A percentile compares a stretch with the other conserved stretches of the same genome.
These are phyloP conservation scores for Drosophila santomea DNA, from an alignment of 1,140 invertebrate genomes.

Conservation along the genomic window DNA sequence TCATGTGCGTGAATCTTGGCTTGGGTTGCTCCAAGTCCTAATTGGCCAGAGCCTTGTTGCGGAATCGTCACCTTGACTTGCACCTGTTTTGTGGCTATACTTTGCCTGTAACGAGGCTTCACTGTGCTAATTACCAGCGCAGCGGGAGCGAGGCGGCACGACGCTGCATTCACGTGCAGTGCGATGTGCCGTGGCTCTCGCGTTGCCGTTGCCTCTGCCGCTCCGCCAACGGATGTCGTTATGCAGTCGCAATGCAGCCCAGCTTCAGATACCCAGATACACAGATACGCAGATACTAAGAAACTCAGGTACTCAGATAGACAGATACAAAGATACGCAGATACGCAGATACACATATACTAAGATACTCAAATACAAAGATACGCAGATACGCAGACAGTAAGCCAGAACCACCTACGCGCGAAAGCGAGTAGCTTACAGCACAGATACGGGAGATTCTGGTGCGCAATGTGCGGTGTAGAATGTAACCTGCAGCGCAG, in stretches of 20 bases:
- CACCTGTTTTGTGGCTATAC: not conserved
- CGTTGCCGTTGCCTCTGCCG: not conserved
- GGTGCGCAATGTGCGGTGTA: too few relatives aligned
- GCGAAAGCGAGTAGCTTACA: not conserved
- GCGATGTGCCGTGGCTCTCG: not conserved
- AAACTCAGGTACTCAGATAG: not conserved
- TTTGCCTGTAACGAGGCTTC: not conserved
- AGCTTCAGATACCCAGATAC: not conserved
- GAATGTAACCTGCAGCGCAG: too few relatives aligned
- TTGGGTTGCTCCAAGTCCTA: too few relatives aligned
- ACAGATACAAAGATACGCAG: not conserved
- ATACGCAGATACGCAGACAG: not conserved
- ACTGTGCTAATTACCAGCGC: slow-evolving; percentile 8
- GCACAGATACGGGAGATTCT: not conserved
- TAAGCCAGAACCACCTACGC: too few relatives aligned
- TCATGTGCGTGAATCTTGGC: too few relatives aligned
- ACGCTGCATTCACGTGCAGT: slow-evolving; percentile 50
- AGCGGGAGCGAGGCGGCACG: not conserved
- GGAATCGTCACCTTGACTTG: slow-evolving; percentile 10
- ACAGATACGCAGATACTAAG: not conserved
- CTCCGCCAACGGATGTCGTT: slow-evolving; percentile 29
- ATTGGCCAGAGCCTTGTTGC: too few relatives aligned
- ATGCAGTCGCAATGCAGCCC: slow-evolving; percentile 21
- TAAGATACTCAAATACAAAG: not conserved
- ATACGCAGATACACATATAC: not conserved